Conservation (phyloP, 2,888 invertebrate species). For the Eupithecia inturbata region DNA sequence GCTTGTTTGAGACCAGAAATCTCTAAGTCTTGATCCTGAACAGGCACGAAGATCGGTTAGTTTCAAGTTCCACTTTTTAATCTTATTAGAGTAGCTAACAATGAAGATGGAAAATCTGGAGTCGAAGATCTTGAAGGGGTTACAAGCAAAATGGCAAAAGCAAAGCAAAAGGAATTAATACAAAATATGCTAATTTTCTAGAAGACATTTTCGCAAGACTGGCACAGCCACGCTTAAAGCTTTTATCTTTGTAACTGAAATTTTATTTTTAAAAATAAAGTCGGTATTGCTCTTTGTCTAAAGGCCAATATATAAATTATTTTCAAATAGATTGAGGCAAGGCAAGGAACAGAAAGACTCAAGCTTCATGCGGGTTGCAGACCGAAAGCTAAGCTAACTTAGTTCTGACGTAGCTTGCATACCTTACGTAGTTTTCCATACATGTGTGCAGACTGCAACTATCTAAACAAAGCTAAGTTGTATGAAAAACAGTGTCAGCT, state of each 20-base stretch:
- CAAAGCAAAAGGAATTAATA: slow-evolving; percentile 12
- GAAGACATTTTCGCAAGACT: slow-evolving; percentile 23
- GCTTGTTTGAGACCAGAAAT: not conserved
- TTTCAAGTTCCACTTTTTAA: not conserved
- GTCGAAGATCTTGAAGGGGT: slow-evolving; percentile 13
- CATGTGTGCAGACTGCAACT: too few species aligned
- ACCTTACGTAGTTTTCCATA: too few species aligned
- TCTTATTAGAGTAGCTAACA: slow-evolving; percentile 4
- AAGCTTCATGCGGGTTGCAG: too few species aligned
- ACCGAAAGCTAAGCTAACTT: too few species aligned
- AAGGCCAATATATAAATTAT: not conserved
- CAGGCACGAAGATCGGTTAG: not conserved
- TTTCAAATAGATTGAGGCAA: not conserved
- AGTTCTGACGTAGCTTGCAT: too few species aligned
- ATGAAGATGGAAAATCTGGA: slow-evolving; percentile 13
- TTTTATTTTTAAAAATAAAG: not conserved
- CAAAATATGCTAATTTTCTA: slow-evolving; percentile 2
- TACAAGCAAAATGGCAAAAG: slow-evolving; percentile 18
- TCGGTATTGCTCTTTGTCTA: not conserved
- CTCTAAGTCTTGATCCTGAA: not conserved
- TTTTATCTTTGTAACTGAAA: not conserved
- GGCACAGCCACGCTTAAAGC: not conserved
- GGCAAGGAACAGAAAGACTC: too few species aligned
- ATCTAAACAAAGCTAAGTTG: too few species aligned
- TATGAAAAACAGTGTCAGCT: too few species aligned